phyloP scores from a whole-genome alignment of 2,113 vertebrate genomes.

The Pteropus alecto region DNA sequence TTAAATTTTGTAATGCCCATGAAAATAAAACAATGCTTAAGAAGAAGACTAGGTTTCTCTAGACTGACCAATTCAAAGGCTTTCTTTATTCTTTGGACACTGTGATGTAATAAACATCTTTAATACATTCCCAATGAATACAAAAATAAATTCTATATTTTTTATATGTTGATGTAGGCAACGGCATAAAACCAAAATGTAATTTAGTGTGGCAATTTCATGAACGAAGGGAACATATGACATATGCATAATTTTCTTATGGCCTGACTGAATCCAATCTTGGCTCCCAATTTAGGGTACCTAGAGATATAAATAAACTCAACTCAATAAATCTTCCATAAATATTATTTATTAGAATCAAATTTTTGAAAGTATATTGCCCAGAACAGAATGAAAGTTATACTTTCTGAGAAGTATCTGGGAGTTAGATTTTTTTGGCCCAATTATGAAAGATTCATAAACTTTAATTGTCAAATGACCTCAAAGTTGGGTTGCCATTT shows the following conservation, averaged over 20 bases:
- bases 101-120: background rate
- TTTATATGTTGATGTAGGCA: background rate
- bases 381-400: background rate
- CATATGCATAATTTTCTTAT: background rate
- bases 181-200: background rate
- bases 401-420: background rate
- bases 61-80: background rate
- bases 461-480: background rate
- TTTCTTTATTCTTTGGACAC: background rate
- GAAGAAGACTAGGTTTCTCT: background rate
- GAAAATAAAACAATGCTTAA: background rate
- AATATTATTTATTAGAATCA: slow-evolving; percentile 1
- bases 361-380: background rate
- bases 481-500: background rate
- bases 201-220: background rate
- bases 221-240: background rate
- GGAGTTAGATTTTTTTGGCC: background rate
- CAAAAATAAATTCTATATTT: background rate
- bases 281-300: background rate
- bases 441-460: background rate
- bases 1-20: background rate
- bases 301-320: background rate
- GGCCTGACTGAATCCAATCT: background rate
- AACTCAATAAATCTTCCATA: background rate
- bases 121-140: background rate